A percentile compares a stretch with the other conserved stretches of the same genome.
Conservation (phyloP, 2,113 vertebrate species). For the Rhinolophus ferrumequinum region DNA sequence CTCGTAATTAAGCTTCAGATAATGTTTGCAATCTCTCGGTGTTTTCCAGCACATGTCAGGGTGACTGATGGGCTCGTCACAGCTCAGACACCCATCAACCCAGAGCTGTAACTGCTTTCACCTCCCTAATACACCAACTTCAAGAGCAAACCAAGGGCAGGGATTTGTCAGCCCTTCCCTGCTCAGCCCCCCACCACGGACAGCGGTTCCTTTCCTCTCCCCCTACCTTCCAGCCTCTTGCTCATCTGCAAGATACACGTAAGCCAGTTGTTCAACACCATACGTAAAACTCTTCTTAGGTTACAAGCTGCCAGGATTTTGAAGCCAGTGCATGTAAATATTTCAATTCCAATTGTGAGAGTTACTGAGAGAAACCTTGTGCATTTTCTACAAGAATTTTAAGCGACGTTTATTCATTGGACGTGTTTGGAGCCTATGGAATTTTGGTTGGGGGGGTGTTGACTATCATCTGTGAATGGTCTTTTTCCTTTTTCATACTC, state of each 20-base stretch:
- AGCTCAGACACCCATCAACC: conserved; percentile 46
- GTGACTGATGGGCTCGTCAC: conserved; percentile 67
- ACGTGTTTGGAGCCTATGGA: neutral
- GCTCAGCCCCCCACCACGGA: neutral
- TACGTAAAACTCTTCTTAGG: conserved; percentile 81
- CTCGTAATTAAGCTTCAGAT: conserved; percentile 53
- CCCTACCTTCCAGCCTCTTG: neutral
- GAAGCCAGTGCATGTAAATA: conserved; percentile 80
- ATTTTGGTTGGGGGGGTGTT: neutral
- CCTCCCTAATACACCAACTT: conserved; percentile 51
- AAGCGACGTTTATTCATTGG: conserved; percentile 63
- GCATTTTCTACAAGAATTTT: conserved; percentile 80
- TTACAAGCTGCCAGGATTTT: conserved; percentile 81
- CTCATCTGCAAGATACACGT: conserved; percentile 55
- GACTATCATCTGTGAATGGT: neutral
- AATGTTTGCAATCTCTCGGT: conserved; percentile 32
- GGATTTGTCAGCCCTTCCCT: conserved; percentile 42
- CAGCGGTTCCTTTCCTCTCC: neutral
- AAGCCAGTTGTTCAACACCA: conserved; percentile 66
- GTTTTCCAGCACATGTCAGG: conserved; percentile 20
- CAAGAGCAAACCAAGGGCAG: conserved; percentile 71
- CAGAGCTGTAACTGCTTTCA: conserved; percentile 14
- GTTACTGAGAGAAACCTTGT: conserved; percentile 82
- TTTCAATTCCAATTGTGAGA: conserved; percentile 82
- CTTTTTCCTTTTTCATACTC: conserved; percentile 36